These are phyloP conservation scores for Eupithecia centaureata DNA, from an alignment of 2,888 invertebrate species.

Conservation along the genomic window DNA sequence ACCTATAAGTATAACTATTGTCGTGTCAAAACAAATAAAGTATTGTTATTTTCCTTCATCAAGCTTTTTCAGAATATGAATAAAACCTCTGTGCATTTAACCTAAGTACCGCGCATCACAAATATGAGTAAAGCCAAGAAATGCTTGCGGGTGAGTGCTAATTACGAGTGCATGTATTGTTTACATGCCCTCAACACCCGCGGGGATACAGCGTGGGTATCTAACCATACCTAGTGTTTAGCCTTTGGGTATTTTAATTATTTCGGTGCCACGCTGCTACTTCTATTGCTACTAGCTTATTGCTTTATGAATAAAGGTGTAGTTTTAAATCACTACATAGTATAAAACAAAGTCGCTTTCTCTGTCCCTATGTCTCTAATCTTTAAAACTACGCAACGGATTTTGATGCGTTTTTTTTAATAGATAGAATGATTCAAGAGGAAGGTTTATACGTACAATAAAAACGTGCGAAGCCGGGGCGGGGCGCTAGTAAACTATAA, in stretches of 20 bases:
- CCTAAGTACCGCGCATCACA: neutral
- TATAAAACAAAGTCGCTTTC: too few species aligned
- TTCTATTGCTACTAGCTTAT: neutral
- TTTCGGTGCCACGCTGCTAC: constrained; percentile 10
- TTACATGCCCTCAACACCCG: constrained; percentile 53
- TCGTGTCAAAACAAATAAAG: too few species aligned
- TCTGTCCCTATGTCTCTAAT: too few species aligned
- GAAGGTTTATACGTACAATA: too few species aligned
- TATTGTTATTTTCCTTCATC: too few species aligned
- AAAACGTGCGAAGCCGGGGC: too few species aligned
- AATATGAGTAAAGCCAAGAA: constrained; percentile 24
- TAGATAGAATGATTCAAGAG: too few species aligned
- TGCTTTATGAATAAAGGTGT: neutral
- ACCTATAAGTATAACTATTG: too few species aligned
- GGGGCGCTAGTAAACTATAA: too few species aligned
- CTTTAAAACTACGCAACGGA: too few species aligned
- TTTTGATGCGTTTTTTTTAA: too few species aligned
- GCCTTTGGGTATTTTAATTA: constrained; percentile 24
- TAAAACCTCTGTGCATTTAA: neutral
- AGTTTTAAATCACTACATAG: too few species aligned
- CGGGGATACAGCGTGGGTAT: constrained; percentile 37
- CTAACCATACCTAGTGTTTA: neutral
- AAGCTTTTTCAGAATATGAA: neutral
- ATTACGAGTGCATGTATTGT: constrained; percentile 76
- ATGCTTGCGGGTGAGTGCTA: constrained; percentile 62